A percentile compares a stretch with the other conserved stretches of the same genome.
Conservation (phyloP, 2,888 invertebrate genomes). For the Callyntrura sp. region DNA sequence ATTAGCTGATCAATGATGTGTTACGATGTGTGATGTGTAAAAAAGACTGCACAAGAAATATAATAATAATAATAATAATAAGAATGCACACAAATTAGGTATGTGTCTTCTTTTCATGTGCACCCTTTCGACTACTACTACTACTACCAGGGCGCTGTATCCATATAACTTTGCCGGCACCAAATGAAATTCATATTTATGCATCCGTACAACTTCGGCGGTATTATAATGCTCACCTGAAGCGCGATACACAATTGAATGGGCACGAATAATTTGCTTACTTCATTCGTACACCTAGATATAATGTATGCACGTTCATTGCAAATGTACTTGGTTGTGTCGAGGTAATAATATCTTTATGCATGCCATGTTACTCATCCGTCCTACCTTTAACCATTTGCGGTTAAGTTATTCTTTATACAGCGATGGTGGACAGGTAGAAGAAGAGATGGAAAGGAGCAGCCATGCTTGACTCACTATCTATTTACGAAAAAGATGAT, state of each 20-base stretch:
- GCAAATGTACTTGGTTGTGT: not conserved
- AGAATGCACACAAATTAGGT: slow-evolving; percentile 42
- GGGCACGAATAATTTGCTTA: slow-evolving; percentile 47
- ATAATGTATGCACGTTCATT: not conserved
- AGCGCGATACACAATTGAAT: slow-evolving; percentile 43
- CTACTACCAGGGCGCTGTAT: not conserved
- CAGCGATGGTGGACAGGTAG: slow-evolving; percentile 33
- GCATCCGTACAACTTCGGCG: slow-evolving; percentile 24
- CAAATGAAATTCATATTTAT: slow-evolving; percentile 72
- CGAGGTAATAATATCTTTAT: not conserved
- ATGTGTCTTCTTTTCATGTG: slow-evolving; percentile 38
- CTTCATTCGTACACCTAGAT: not conserved
- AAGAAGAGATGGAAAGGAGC: slow-evolving; percentile 44
- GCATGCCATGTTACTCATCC: not conserved
- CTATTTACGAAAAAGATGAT: slow-evolving; percentile 10
- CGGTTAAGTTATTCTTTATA: slow-evolving; percentile 51
- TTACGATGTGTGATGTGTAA: slow-evolving; percentile 29
- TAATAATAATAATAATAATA: not conserved
- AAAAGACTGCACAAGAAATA: not conserved
- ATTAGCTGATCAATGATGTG: slow-evolving; percentile 54
- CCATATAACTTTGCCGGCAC: slow-evolving; percentile 44
- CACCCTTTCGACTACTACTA: slow-evolving; percentile 28
- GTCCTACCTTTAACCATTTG: slow-evolving; percentile 48
- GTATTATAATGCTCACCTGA: slow-evolving; percentile 25
- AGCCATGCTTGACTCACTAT: slow-evolving; percentile 72